A percentile compares a stretch with the other conserved stretches of the same genome.
Conservation (phyloP, 2,888 invertebrate genomes). For the Platycnemis pennipes region DNA sequence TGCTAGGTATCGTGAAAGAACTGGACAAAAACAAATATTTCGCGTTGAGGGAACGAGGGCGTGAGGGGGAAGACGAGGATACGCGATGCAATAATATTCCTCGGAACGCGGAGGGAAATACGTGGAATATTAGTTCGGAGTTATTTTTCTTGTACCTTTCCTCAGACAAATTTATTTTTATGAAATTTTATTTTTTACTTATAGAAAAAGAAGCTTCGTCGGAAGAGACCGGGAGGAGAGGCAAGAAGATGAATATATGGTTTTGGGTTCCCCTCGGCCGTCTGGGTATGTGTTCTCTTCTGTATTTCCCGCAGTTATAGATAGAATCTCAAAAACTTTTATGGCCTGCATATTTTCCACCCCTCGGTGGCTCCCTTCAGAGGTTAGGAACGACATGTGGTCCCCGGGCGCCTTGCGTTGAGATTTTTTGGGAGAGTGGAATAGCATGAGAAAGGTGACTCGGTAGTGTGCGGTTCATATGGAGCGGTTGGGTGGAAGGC, state of each 20-base stretch:
- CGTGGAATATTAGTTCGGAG: slow-evolving; percentile 61
- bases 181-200: slow-evolving; percentile 34
- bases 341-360: slow-evolving; percentile 59
- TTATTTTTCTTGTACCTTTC: slow-evolving; percentile 20
- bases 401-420: not conserved
- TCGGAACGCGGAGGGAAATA: slow-evolving; percentile 50
- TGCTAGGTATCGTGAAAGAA: too few relatives aligned
- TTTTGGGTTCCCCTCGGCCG: slow-evolving; percentile 50
- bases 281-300: slow-evolving; percentile 46
- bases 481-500: not conserved
- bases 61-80: not conserved
- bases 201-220: slow-evolving; percentile 20
- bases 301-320: slow-evolving; percentile 47
- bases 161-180: slow-evolving; percentile 19
- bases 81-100: slow-evolving; percentile 40
- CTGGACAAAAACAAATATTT: not conserved
- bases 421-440: not conserved
- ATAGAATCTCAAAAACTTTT: slow-evolving; percentile 67
- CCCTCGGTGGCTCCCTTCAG: not conserved
- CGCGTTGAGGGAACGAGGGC: not conserved
- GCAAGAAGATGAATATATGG: slow-evolving; percentile 39
- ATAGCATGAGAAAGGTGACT: not conserved
- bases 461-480: not conserved
- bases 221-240: not conserved
- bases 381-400: slow-evolving; percentile 17